Base-by-base conservation (phyloP, 2,888 invertebrate genomes). In the Limulus polyphemus region DNA sequence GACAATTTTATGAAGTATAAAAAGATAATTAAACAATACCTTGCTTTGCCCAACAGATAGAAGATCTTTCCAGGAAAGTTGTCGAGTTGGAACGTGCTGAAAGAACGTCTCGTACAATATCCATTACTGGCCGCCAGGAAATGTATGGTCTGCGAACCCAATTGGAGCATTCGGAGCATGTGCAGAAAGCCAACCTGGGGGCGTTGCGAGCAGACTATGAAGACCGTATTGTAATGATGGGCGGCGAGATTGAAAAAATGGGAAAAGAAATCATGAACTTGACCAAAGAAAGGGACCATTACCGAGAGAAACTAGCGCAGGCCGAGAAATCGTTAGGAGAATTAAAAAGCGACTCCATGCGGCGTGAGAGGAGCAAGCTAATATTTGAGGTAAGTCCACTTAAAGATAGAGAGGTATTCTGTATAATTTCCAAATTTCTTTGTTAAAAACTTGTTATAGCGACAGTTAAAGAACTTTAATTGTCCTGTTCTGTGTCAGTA, bases 301-400 rank as follows among this genome's bases (percentile, higher is more conserved):
- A 88, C 73, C 88, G 89, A 69, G 90, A 91, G 74, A 89, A 93
- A 86, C 76, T 92, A 52, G 90, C 91, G 73, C 85, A 86, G 12
- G 67, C 64, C 0, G 88, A 91, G 74, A 87, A 87, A 76, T 85
- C 86, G 50, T 87, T 90, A 70, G 82, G 84, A 0, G 88, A 90
- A 68, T 79, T 89, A 32, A 89, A 87, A 74, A 76, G 76, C 10
- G 77, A 75, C 12, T 68, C 65, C 4, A 46, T 65, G 58, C 64
- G 63, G 64, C 65, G 62, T 47, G 62, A 64, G 17, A 59, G 63
- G 12, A 61, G 65, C 3, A 57, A 60, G 46, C 58, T 62, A n/a
- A 61, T 65, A 48, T 65, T 67, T 52, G 69, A 69, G 52, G 64
- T 68, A 47, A 64, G 57, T 56, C 58, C n/a, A 49, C 32, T 54